A percentile compares a stretch with the other conserved stretches of the same genome.
These are phyloP conservation scores for Halcyon malimbica DNA, from an alignment of 2,113 vertebrate genomes.

Conservation along the genomic window DNA sequence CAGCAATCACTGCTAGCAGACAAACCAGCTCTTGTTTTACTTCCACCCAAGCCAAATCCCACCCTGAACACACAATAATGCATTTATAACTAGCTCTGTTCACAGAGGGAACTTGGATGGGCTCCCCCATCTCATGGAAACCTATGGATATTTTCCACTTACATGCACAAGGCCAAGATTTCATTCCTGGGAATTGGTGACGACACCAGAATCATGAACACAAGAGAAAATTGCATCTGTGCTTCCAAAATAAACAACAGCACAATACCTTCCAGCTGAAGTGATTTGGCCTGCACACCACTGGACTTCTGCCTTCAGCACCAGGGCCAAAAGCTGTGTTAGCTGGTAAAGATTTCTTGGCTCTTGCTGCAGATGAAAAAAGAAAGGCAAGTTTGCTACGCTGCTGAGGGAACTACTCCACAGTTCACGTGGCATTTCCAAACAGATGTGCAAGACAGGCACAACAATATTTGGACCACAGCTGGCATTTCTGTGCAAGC, in stretches of 20 bases:
- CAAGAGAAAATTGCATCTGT: not conserved
- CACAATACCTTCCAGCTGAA: slow-evolving; percentile 54
- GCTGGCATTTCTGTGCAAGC: not conserved
- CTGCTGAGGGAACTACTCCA: not conserved
- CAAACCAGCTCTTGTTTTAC: not conserved
- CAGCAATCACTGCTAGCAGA: not conserved
- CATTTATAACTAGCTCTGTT: not conserved
- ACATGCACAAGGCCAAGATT: not conserved
- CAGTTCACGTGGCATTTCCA: not conserved
- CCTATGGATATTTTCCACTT: not conserved
- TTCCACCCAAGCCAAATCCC: not conserved
- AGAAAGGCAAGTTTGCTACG: not conserved
- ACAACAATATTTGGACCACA: not conserved
- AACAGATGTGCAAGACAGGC: not conserved
- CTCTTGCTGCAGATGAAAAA: not conserved
- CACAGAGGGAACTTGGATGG: not conserved
- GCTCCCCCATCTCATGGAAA: not conserved
- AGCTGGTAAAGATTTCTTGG: not conserved
- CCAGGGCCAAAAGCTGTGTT: not conserved
- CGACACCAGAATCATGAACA: not conserved
- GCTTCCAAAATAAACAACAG: slow-evolving; percentile 48
- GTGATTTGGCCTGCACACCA: not conserved
- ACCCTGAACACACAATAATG: not conserved
- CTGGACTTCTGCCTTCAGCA: not conserved
- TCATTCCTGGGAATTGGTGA: slow-evolving; percentile 4